These are phyloP conservation scores for Odontomachus brunneus DNA, from an alignment of 1,140 invertebrate species.

Conservation along the genomic window DNA sequence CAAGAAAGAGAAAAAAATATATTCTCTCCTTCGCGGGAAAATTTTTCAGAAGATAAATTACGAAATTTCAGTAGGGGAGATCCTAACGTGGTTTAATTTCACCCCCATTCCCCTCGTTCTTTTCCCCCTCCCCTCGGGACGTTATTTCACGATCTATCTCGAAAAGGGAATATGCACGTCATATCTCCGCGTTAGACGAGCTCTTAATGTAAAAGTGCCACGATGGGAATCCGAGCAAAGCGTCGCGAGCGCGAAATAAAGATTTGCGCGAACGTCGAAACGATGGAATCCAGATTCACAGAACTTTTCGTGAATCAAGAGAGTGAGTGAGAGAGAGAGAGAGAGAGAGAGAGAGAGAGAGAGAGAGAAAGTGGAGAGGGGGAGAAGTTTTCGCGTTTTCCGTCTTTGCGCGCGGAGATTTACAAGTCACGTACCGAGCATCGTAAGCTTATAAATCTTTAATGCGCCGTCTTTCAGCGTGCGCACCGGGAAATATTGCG, in stretches of 20 bases:
- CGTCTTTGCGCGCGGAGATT: constrained; percentile 39
- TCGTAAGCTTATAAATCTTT: constrained; percentile 60
- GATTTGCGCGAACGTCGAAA: constrained; percentile 37
- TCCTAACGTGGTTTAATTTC: not conserved
- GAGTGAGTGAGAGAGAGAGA: not conserved
- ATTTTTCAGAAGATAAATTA: constrained; percentile 38
- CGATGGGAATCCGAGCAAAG: constrained; percentile 19
- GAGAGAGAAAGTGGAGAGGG: not conserved
- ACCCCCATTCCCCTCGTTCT: too few species aligned
- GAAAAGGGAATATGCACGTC: constrained; percentile 30
- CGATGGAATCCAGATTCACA: constrained; percentile 33
- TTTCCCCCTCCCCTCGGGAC: not conserved
- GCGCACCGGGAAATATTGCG: constrained; percentile 61
- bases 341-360: not conserved
- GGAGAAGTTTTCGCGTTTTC: constrained; percentile 31
- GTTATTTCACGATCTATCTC: constrained; percentile 38
- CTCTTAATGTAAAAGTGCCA: constrained; percentile 44
- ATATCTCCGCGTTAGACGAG: constrained; percentile 45
- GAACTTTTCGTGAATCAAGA: constrained; percentile 8
- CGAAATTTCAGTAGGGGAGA: constrained; percentile 32
- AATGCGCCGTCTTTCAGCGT: constrained; percentile 55
- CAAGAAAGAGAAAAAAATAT: constrained; percentile 38
- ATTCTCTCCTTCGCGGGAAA: not conserved
- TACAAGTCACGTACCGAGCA: constrained; percentile 46
- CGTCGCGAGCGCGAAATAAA: constrained; percentile 41